These are phyloP conservation scores for Macroglossus sobrinus DNA, from an alignment of 2,113 vertebrate genomes.

Conservation along the genomic window DNA sequence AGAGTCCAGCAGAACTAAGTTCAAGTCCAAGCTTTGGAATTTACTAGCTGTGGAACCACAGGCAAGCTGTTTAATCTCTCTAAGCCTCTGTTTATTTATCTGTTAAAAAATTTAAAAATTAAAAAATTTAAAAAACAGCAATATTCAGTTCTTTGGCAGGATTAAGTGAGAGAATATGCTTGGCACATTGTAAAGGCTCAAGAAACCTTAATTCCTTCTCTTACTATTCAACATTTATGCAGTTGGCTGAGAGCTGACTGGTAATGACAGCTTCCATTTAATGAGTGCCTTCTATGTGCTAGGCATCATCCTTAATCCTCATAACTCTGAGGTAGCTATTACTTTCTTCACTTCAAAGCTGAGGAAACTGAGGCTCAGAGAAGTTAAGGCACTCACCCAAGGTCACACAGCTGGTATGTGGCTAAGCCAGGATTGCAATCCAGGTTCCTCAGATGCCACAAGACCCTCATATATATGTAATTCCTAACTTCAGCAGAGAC, in stretches of 20 bases:
- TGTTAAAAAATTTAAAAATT: neutral
- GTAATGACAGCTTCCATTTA: neutral
- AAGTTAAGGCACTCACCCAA: neutral
- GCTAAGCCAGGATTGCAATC: neutral
- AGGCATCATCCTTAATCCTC: neutral
- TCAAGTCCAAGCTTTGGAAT: neutral
- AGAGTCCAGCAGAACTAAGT: neutral
- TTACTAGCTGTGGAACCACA: slow-evolving; percentile 26
- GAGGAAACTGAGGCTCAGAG: slow-evolving; percentile 43
- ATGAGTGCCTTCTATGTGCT: neutral
- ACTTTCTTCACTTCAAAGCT: slow-evolving; percentile 39
- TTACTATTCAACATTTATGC: neutral
- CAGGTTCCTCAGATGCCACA: neutral
- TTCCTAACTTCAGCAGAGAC: neutral
- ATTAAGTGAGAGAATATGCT: neutral
- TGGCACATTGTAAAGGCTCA: neutral
- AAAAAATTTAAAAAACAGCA: neutral
- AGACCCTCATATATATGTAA: neutral
- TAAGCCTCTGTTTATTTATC: slow-evolving; percentile 4
- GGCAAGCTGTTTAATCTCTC: neutral
- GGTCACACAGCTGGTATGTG: neutral
- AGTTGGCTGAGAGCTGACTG: neutral
- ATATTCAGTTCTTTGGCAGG: neutral
- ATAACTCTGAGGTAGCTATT: slow-evolving; percentile 16
- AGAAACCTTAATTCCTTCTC: neutral